phyloP scores from a whole-genome alignment of 2,888 invertebrate genomes.

The Cosmia pyralina region DNA sequence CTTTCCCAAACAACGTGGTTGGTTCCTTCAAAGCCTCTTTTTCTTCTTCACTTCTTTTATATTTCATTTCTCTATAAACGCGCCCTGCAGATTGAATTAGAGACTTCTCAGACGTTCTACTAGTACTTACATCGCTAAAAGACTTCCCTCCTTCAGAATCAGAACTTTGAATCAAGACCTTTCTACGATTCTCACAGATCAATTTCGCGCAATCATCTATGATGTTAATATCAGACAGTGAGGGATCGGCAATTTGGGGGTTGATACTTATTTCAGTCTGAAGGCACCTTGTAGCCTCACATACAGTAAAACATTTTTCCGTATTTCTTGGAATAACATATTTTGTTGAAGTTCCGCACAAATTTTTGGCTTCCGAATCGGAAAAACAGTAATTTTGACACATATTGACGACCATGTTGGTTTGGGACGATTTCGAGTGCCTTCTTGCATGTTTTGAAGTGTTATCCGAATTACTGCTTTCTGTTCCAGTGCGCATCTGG shows the following conservation, averaged over 20 bases:
- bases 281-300: conserved; percentile 79
- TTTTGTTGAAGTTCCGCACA: conserved; percentile 41
- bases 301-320: conserved; percentile 54
- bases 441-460: conserved; percentile 59
- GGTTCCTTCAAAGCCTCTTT: background rate
- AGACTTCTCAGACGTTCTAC: conserved; percentile 50
- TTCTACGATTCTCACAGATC: conserved; percentile 73
- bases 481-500: conserved; percentile 32
- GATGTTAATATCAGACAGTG: conserved; percentile 81
- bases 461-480: conserved; percentile 57
- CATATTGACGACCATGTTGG: conserved; percentile 74
- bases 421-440: conserved; percentile 81
- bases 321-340: conserved; percentile 27
- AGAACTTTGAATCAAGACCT: conserved; percentile 62
- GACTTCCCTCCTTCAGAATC: conserved; percentile 50
- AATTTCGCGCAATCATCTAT: conserved; percentile 76
- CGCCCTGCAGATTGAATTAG: conserved; percentile 33
- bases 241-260: conserved; percentile 83
- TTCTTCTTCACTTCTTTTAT: background rate
- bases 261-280: conserved; percentile 87
- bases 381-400: conserved; percentile 54
- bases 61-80: conserved; percentile 16
- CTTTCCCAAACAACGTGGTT: conserved; percentile 14
- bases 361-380: conserved; percentile 47
- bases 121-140: conserved; percentile 54